phyloP scores from a whole-genome alignment of 37 sponge, comb jelly and placozoan species.

The Ephydatia muelleri region DNA sequence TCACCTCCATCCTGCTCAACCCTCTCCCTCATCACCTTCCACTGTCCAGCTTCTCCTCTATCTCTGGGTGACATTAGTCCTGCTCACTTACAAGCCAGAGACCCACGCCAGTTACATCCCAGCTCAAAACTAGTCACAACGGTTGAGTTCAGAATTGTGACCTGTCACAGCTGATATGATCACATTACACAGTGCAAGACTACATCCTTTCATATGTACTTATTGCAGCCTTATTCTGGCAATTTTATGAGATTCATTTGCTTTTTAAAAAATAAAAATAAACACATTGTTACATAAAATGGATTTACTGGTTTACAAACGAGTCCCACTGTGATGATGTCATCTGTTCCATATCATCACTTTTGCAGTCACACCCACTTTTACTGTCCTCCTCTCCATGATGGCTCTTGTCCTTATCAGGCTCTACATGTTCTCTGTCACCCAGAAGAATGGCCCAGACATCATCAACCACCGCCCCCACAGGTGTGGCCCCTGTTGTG shows the following conservation, averaged over 20 bases:
- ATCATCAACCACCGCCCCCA: background rate
- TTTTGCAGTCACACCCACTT: background rate
- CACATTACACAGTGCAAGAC: background rate
- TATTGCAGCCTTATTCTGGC: background rate
- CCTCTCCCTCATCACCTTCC: no score
- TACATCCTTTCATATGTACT: background rate
- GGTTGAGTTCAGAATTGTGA: no score
- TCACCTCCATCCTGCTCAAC: background rate
- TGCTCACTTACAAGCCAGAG: constrained; percentile 91
- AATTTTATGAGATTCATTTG: background rate
- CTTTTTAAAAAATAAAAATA: background rate
- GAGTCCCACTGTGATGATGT: background rate
- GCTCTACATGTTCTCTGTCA: background rate
- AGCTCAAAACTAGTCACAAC: background rate
- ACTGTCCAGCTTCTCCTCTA: constrained; percentile 77
- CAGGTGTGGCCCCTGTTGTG: background rate
- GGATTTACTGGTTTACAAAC: background rate
- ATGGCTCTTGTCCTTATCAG: background rate
- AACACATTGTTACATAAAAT: background rate
- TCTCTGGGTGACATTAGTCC: constrained; percentile 86
- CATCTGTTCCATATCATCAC: background rate
- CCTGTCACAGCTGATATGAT: no score
- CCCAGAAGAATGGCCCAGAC: background rate
- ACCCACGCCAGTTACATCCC: constrained; percentile 44
- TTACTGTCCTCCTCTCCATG: no score